Conservation (phyloP, 2,888 invertebrate genomes). For the Eueremaeus valkanovi region DNA sequence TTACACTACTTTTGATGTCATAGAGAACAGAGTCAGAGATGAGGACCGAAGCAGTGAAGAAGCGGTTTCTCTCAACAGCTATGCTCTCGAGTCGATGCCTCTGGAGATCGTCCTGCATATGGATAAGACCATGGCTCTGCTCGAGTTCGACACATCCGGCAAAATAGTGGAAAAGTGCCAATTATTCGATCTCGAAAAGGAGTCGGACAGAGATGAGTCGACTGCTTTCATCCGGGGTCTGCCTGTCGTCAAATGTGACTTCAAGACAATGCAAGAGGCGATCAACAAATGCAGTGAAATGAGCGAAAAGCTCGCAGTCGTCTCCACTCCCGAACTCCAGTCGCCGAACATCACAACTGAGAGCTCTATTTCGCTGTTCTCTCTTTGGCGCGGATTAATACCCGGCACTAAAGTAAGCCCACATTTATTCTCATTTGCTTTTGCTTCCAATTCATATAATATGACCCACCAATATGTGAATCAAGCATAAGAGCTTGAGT, state of each 20-base stretch:
- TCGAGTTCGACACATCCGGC: conserved; percentile 28
- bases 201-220: conserved; percentile 12
- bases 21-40: conserved; percentile 3
- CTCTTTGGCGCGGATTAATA: conserved; percentile 38
- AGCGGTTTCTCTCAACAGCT: neutral
- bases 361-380: conserved; percentile 4
- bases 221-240: neutral
- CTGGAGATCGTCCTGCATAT: conserved; percentile 25
- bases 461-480: too few species aligned
- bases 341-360: neutral
- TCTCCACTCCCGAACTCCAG: neutral
- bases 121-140: conserved; percentile 39
- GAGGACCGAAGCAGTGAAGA: neutral
- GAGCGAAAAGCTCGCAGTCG: neutral
- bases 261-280: conserved; percentile 39
- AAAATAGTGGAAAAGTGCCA: conserved; percentile 24
- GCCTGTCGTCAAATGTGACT: conserved; percentile 34
- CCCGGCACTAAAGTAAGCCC: conserved; percentile 39
- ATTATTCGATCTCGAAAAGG: conserved; percentile 41
- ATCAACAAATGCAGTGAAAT: conserved; percentile 35
- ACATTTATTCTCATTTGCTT: neutral
- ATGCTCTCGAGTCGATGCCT: conserved; percentile 34
- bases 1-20: neutral
- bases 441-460: too few species aligned
- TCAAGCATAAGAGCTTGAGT: too few species aligned